Evolutionary conservation across 2,113 vertebrate species (phyloP), one percentile per base, ranked within the genome.

Genomic region (Romanogobio albipinnatus): DNA sequence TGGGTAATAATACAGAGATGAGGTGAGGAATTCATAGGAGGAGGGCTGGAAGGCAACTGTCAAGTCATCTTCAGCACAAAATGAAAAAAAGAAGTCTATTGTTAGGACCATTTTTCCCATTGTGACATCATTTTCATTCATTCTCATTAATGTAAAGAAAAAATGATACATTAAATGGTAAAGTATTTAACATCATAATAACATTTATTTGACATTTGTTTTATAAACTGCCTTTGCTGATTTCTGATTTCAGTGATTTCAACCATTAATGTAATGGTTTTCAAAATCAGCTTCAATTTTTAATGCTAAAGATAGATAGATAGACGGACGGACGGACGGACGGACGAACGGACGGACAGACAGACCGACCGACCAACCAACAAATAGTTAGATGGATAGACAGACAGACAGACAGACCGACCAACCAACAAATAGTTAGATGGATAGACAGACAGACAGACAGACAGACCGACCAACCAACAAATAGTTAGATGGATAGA

Each of bases 1-100:
- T 82, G 62, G 66, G 51, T 58, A 71, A 82, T 74, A 49, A 79
- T 73, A 17, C 49, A 0, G n/a, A 71, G 24, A 73, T 71, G 49
- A 59, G 22, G 9, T 47, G 76, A 84, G 71, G 10, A 64, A 61
- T 66, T 84, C 58, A 64, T 78, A 14, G 76, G 33, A 77, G 51
- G 53, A 58, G 29, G 49, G 49, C 76, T 77, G 76, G 9, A 61
- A 78, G 76, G 33, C 36, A 78, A 39, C 33, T 78, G 53, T 78
- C 76, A 78, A 61, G 76, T 78, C 53, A 59, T 62, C 70, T 33
- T 71, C 53, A n/a, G 43, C 43, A 59, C 66, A 51, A 43, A 74
- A 68, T 33, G 59, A 49, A 53, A 76, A 70, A 53, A 76, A 29
- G 3, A 49, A 47, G 9, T 3, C 24, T 76, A 53, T 76, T 53